Evolutionary conservation across 2,888 invertebrate species (phyloP), one percentile per base, ranked within the genome.

Genomic region (Mamestra brassicae): DNA sequence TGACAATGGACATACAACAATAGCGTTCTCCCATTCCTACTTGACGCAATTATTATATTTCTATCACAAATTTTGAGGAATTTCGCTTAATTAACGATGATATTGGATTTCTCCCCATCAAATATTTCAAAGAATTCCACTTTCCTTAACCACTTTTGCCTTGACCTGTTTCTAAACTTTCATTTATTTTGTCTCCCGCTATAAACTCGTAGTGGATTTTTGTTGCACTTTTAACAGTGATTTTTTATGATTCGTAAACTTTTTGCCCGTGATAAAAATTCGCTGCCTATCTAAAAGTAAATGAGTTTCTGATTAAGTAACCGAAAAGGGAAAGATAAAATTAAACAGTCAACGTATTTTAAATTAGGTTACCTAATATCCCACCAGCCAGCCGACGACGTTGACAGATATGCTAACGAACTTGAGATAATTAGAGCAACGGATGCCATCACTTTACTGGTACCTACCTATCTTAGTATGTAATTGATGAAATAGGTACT

Each of bases 271-370:
- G 1, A 26, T 5, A 34, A 50, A 71, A 50, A 42, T 13, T 3
- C 2, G 7, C 34, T 13, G 17, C 26, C 2, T 45, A 57, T 26
- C 4, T 26, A 15, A 0, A 55, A 17, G 47, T 73, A 60, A 73
- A 80, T 61, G 42, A 80, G 17, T 34, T 74, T 73, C 15, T 60
- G 26, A 60, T 54, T 80, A 42, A 1, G 38, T 50, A 78, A 57
- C 55, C 26, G 13, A 52, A 76, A n/a, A 26, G 17, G 13, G 13
- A 62, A 50, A 13, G 78, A 55, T 78, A 62, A 62, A 71, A 76
- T 54, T 52, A 77, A 60, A 36, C 38, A 60, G 15, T 54, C 5
- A 38, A 47, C 36, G n/a, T 58, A 58, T 71, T 78, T 78, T 45
- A 15, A 63, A 76, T 78, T 45, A 36, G 50, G 26, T 63, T 52